Evolutionary conservation across 2,888 invertebrate genomes (phyloP).

Genomic region (Trilocha varians): DNA sequence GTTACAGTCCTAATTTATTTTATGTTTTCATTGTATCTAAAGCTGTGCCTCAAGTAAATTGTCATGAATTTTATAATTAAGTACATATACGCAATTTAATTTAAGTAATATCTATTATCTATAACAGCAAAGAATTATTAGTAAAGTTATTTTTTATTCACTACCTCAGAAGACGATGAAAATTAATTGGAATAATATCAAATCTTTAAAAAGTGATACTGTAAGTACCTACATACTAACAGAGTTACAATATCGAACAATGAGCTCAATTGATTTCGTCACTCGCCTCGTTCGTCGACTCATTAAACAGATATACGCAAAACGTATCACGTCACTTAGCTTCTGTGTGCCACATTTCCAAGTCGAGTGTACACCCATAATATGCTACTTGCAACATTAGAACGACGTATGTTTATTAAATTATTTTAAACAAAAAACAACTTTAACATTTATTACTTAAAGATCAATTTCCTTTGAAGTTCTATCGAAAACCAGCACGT

Average conservation of each 20-base stretch:
- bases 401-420: not conserved
- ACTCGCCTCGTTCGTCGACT: slow-evolving; percentile 28
- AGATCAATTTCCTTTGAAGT: slow-evolving; percentile 16
- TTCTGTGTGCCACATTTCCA: slow-evolving; percentile 46
- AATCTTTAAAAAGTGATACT: too few relatives aligned
- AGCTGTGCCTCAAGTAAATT: too few relatives aligned
- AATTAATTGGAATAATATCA: too few relatives aligned
- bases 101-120: too few relatives aligned
- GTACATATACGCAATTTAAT: too few relatives aligned
- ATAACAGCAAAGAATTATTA: too few relatives aligned
- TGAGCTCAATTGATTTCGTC: slow-evolving; percentile 39
- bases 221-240: too few relatives aligned
- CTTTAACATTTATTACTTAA: slow-evolving; percentile 13
- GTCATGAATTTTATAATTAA: too few relatives aligned
- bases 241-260: slow-evolving; percentile 17
- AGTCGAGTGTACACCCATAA: slow-evolving; percentile 65
- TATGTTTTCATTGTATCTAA: too few relatives aligned
- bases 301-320: slow-evolving; percentile 47
- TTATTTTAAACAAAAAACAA: slow-evolving; percentile 2
- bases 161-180: too few relatives aligned
- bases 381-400: slow-evolving; percentile 15
- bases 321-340: slow-evolving; percentile 48
- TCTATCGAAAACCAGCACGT: slow-evolving; percentile 23
- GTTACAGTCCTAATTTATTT: too few relatives aligned
- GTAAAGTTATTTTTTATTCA: too few relatives aligned